These are phyloP conservation scores for Monodelphis domestica DNA, from an alignment of 2,797 vertebrate species.

Conservation along the genomic window DNA sequence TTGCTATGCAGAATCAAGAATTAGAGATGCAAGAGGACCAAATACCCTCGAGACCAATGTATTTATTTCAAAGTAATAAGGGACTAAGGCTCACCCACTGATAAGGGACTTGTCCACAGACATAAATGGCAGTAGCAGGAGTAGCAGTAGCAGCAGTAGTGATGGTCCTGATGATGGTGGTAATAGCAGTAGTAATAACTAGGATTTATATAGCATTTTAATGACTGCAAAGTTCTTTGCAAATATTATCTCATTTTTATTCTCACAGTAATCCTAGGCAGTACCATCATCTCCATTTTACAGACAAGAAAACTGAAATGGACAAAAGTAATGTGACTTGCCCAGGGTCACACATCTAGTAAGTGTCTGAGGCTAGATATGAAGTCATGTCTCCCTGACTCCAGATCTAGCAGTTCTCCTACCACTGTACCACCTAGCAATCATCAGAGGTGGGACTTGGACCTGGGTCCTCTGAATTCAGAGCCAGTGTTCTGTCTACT, in stretches of 20 bases:
- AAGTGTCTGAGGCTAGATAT: background rate
- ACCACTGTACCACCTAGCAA: background rate
- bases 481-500: background rate
- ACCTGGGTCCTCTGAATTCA: background rate
- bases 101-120: background rate
- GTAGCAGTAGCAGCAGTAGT: too few relatives aligned
- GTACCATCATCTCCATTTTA: background rate
- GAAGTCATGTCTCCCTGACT: background rate
- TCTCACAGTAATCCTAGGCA: background rate
- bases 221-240: background rate
- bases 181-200: background rate
- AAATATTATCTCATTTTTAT: background rate
- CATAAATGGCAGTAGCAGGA: background rate
- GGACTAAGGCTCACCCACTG: background rate
- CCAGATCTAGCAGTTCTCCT: background rate
- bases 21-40: background rate
- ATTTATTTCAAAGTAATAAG: background rate
- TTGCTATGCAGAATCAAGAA: background rate
- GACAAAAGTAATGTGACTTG: background rate
- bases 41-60: background rate
- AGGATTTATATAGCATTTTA: background rate
- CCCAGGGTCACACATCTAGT: background rate
- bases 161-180: too few relatives aligned
- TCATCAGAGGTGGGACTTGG: background rate
- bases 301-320: background rate